Evolutionary conservation across 35 echinoderm and acorn worm genomes (phyloP).

Genomic region (Apostichopus japonicus): DNA sequence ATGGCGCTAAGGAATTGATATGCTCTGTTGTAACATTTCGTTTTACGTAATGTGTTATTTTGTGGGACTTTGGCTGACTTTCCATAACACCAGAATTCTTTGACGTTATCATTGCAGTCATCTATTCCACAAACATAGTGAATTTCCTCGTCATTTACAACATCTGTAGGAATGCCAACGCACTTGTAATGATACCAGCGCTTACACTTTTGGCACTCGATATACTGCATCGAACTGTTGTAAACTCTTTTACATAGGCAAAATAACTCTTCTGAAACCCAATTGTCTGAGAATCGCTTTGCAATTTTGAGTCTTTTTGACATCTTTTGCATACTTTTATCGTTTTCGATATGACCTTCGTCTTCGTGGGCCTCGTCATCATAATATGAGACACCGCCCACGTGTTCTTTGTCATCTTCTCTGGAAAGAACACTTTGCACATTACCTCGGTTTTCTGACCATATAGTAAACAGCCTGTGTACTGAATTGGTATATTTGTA

Average conservation of each 20-base stretch:
- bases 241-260: conserved; percentile 15
- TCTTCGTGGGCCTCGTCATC: no score
- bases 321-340: no score
- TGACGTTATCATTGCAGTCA: not conserved
- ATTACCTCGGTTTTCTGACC: not conserved
- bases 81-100: not conserved
- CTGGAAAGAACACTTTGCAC: not conserved
- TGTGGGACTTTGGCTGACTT: no score
- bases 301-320: no score
- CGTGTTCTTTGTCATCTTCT: not conserved
- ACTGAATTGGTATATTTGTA: no score
- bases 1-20: no score
- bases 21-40: no score
- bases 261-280: not conserved
- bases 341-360: no score
- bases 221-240: conserved; percentile 19
- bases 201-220: not conserved
- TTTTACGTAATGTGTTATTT: no score
- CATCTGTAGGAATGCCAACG: conserved; percentile 2
- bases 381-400: no score
- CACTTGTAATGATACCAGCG: conserved; percentile 27
- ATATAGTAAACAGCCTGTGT: not conserved
- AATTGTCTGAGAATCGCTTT: not conserved
- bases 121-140: not conserved
- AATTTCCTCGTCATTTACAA: no score